phyloP scores from a whole-genome alignment of 2,797 vertebrate genomes.

The Syngnathus acus region DNA sequence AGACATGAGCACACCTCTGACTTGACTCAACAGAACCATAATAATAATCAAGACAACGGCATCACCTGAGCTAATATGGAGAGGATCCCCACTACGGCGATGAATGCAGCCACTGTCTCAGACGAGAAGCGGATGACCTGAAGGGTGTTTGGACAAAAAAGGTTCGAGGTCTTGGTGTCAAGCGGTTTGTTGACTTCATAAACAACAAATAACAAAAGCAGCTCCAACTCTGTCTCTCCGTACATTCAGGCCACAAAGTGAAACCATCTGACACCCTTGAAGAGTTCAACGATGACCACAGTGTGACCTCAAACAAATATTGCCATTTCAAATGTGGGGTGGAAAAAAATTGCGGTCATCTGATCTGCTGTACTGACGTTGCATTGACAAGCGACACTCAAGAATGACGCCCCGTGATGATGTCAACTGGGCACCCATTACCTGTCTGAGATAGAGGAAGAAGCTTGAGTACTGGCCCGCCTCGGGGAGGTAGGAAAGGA shows the following conservation, averaged over 20 bases:
- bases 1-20: neutral
- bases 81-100: slow-evolving; percentile 86
- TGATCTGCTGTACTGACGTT: neutral
- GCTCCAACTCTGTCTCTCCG: no score
- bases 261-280: neutral
- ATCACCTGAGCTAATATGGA: slow-evolving; percentile 87
- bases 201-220: neutral
- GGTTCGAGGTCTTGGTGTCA: neutral
- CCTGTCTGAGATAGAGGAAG: slow-evolving; percentile 90
- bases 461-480: slow-evolving; percentile 93
- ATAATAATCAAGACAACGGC: no score
- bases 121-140: slow-evolving; percentile 86
- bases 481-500: slow-evolving; percentile 90
- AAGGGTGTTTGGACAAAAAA: neutral
- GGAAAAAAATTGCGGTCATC: neutral
- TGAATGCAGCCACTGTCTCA: slow-evolving; percentile 87
- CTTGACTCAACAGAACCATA: neutral
- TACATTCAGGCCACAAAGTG: neutral
- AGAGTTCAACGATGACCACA: no score
- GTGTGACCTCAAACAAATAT: no score
- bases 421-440: slow-evolving; percentile 24
- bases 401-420: neutral
- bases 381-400: neutral
- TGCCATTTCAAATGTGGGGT: no score
- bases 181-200: neutral